Base-by-base conservation (phyloP, 1,140 invertebrate species). In the Hirudo medicinalis region DNA sequence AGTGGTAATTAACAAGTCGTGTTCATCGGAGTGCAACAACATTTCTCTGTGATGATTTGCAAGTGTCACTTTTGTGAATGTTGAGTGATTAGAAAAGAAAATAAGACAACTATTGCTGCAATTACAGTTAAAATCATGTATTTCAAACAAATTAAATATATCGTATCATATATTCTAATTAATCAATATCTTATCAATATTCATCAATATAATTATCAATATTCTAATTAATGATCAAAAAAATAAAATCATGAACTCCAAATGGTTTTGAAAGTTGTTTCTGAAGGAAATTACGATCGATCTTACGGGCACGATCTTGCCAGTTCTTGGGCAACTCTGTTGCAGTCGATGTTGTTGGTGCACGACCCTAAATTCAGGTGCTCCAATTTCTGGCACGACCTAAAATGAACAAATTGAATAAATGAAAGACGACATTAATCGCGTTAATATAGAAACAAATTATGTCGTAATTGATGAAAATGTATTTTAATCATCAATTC, bases 331-430 rank as follows among this genome's bases (percentile, higher is more conserved):
- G 76, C 72, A 13, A 82, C 75, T 67, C 76, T 75, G 75, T 80
- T 78, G 74, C 76, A 78, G 63, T 76, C 74, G 36, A 73, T 71
- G 32, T 82, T 78, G 69, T 74, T 63, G 25, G 67, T 72, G 74
- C 80, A 81, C 5, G 78, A 78, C 15, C 80, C 81, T 36, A 83
- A 60, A 68, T 82, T 80, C 20, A 83, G 68, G 74, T 79, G 77
- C 69, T 79, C 74, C 49, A 83, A 69, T 55, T 79, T 67, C 54
- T 71, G 63, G 75, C 77, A 79, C 8, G 73, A 74, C 66, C 82
- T 82, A 70, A 69, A 78, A 77, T 72, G 43, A 71, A 70, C 70
- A 54, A 71, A 70, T 36, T 36, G 11, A 68, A 2, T 15, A 43
- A 32, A 71, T 36, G 69, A 72, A 72, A 49, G 43, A 43, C 43